Base-by-base conservation (phyloP, 2,113 vertebrate genomes). In the Prunella himalayana region DNA sequence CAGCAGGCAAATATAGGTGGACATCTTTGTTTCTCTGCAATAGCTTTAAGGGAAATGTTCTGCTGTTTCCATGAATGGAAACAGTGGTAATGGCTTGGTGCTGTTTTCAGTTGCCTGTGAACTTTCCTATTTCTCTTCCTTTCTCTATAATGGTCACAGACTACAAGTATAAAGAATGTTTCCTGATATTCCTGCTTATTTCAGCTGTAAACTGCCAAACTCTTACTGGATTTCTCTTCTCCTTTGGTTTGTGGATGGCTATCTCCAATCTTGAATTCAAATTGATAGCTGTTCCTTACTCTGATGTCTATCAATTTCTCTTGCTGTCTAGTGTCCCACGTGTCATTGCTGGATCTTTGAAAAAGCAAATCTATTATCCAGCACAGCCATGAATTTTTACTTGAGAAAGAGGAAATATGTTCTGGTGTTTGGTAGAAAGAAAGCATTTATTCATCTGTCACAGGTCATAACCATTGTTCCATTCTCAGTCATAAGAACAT, bases 401-500 rank as follows among this genome's bases (percentile, higher is more conserved):
- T 73, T 83, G 42, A 86, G 76, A 94, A 86, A 88, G 25, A 88
- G 80, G 59, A 92, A 92, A 61, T 80, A 79, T 27, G 59, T 93
- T 82, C 53, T 90, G n/a, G 44, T 90, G 44, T 76, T 87, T 64
- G n/a, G 82, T 65, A 88, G 59, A 88, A 93, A 88, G 70, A 41
- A 93, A 93, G n/a, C 45, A 90, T 42, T 86, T 56, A 65, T 85
- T 82, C 71, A 49, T 72, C 57, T 75, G 47, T 90, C 75, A 82
- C 92, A 96, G 77, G 37, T 92, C 90, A 88, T 86, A 96, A 88
- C 49, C 49, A 88, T 76, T 94, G 70, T 86, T 93, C 30, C 37
- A 72, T 72, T 91, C 28, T 49, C 6, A 24, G 57, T 76, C 45
- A 42, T 33, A 89, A 61, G 61, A 79, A 79, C 19, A 91, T 1